Evolutionary conservation across 2,888 invertebrate species (phyloP), one percentile per base, ranked within the genome.

Genomic region (Cyclophora punctaria): DNA sequence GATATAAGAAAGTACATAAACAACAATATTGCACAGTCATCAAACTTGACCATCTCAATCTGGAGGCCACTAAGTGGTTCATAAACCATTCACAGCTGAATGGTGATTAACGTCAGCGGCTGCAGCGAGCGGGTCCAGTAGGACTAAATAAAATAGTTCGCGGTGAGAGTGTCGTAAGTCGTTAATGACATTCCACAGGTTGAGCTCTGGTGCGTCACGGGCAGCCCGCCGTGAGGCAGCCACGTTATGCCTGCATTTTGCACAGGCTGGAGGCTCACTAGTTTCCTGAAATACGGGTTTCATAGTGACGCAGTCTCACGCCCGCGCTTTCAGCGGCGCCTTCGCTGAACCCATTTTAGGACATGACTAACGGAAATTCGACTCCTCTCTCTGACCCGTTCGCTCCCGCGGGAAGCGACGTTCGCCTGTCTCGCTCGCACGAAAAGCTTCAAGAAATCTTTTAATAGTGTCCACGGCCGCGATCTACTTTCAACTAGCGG

Each of bases 361-460:
- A 91, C 91, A 92, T 90, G 89, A 91, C 90, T 90, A 89, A 89
- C 88, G 89, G 91, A 92, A 92, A 92, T 91, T 89, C 88, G 90
- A 90, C 85, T 85, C 88, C 87, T 83, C 84, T 83, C 78, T 83
- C 83, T 74, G 78, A 67, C 81, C 80, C 78, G 86, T 78, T 88
- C 88, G 62, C 83, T 83, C 88, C 77, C 80, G 81, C 75, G 80
- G 80, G 83, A 78, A 67, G 75, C 68, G 71, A 59, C 64, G 71
- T 83, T 64, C 73, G 69, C 53, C 63, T 71, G 75, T 88, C 88
- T 78, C 88, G 74, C 85, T 88, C 84, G 69, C 84, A 69, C 88
- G 71, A 78, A 86, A 86, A 88, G 86, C 87, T 87, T 80, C 78
- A 86, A 84, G 84, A 88, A 86, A 89, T 89, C 89, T 89, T 89